Base-by-base conservation (phyloP, 2,888 invertebrate species). In the Agonopterix alstromeriana region DNA sequence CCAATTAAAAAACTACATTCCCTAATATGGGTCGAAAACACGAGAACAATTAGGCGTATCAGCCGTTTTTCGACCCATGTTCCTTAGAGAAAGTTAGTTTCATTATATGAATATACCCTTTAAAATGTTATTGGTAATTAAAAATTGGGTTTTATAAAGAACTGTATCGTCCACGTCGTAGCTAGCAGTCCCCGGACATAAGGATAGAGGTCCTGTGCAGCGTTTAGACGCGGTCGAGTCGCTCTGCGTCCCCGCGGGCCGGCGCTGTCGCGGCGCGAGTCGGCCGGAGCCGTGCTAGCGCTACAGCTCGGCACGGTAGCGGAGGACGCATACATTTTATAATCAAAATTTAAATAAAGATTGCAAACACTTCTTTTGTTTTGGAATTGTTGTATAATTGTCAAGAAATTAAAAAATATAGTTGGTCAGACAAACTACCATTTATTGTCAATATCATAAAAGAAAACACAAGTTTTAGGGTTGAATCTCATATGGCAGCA, bases 121-220 rank as follows among this genome's bases (percentile, higher is more conserved):
- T 27, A 7, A 27, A 27, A 7, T 27, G 5, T 7, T 5, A 1
- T 7, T 27, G 27, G 27, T 17, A 27, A 27, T 27, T 4, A 38
- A 38, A 10, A 10, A 1, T 10, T 1, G n/a, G 38, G 10, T 2
- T 38, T 4, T 38, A 35, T 10, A 36, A n/a, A 42, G 53, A 40
- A 55, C 55, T 92, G 91, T 92, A 67, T 75, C 71, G 77, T 63
- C 57, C 64, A 68, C 77, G 84, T 72, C 88, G 90, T 90, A 92
- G 92, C 93, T 58, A 92, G 76, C 90, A 89, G 88, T 90, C 90
- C 90, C 60, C 50, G 90, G 90, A 94, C 94, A 94, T 94, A 93
- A 91, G 84, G 93, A 94, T 93, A 94, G 94, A 89, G 94, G 94
- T 92, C 91, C 92, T 92, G 76, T 86, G 90, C 90, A 94, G 93